phyloP scores from a whole-genome alignment of 2,888 invertebrate genomes.

The Hesperia comma region DNA sequence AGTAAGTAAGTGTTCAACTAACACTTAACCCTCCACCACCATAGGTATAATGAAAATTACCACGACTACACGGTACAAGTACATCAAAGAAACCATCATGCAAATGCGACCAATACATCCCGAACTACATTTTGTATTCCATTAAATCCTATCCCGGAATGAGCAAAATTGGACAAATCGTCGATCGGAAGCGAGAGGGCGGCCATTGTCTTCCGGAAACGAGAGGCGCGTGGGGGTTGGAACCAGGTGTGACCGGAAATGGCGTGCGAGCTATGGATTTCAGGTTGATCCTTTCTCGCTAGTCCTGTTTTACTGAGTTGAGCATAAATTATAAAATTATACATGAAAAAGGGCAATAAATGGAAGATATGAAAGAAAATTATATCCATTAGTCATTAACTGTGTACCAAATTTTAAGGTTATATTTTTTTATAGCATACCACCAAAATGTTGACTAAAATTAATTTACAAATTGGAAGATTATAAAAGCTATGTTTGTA shows the following conservation, averaged over 20 bases:
- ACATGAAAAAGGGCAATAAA: too few relatives aligned
- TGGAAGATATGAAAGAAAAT: too few relatives aligned
- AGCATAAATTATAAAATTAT: not conserved
- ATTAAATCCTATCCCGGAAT: slow-evolving; percentile 35
- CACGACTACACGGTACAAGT: too few relatives aligned
- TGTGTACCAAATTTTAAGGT: too few relatives aligned
- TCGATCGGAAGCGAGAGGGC: slow-evolving; percentile 69
- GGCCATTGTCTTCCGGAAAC: slow-evolving; percentile 80
- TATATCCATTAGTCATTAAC: too few relatives aligned
- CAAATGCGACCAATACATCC: slow-evolving; percentile 4
- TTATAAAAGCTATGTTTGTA: too few relatives aligned
- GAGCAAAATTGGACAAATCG: slow-evolving; percentile 64
- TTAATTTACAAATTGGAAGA: too few relatives aligned
- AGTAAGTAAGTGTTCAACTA: too few relatives aligned
- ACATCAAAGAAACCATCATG: not conserved
- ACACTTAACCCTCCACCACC: too few relatives aligned
- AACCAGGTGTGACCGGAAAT: slow-evolving; percentile 62
- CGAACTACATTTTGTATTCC: slow-evolving; percentile 44
- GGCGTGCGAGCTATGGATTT: slow-evolving; percentile 42
- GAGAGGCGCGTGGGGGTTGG: slow-evolving; percentile 67
- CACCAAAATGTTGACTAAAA: too few relatives aligned
- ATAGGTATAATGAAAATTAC: too few relatives aligned
- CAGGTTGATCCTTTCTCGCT: not conserved
- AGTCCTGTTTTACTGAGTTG: not conserved
- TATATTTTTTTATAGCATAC: too few relatives aligned